Evolutionary conservation across 2,113 vertebrate species (phyloP).

Genomic region (Carassius auratus): DNA sequence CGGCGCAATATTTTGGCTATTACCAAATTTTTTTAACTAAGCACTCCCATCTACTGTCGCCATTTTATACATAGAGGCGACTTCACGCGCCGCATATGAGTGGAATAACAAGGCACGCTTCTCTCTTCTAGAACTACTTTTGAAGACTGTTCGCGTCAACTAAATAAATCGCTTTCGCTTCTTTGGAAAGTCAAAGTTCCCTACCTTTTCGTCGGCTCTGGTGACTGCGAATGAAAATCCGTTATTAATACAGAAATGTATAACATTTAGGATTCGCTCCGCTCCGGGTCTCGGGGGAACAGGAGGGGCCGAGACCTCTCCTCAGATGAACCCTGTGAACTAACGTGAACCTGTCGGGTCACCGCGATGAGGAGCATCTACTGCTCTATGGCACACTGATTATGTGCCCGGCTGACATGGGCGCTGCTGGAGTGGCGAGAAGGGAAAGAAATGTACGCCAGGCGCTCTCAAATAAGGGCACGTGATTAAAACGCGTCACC

Average conservation of each 20-base stretch:
- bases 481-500: slow-evolving; percentile 81
- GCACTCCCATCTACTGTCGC: slow-evolving; percentile 80
- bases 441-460: slow-evolving; percentile 78
- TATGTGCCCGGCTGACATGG: slow-evolving; percentile 66
- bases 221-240: slow-evolving; percentile 69
- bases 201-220: slow-evolving; percentile 74
- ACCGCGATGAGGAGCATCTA: slow-evolving; percentile 75
- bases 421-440: slow-evolving; percentile 73
- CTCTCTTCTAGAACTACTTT: slow-evolving; percentile 71
- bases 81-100: slow-evolving; percentile 75
- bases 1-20: slow-evolving; percentile 54
- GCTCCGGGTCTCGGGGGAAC: slow-evolving; percentile 72
- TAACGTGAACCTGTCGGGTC: slow-evolving; percentile 77
- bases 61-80: slow-evolving; percentile 82
- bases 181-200: slow-evolving; percentile 65
- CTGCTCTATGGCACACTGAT: slow-evolving; percentile 68
- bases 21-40: slow-evolving; percentile 67
- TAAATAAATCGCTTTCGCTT: slow-evolving; percentile 43
- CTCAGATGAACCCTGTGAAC: slow-evolving; percentile 78
- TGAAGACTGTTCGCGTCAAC: slow-evolving; percentile 48
- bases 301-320: slow-evolving; percentile 77
- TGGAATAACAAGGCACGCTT: slow-evolving; percentile 65
- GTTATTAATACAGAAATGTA: slow-evolving; percentile 77
- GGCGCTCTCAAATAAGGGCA: slow-evolving; percentile 78
- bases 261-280: slow-evolving; percentile 75